phyloP scores from a whole-genome alignment of 92 coral and sea anemone species.

The Hydrozoanthus gracilis region DNA sequence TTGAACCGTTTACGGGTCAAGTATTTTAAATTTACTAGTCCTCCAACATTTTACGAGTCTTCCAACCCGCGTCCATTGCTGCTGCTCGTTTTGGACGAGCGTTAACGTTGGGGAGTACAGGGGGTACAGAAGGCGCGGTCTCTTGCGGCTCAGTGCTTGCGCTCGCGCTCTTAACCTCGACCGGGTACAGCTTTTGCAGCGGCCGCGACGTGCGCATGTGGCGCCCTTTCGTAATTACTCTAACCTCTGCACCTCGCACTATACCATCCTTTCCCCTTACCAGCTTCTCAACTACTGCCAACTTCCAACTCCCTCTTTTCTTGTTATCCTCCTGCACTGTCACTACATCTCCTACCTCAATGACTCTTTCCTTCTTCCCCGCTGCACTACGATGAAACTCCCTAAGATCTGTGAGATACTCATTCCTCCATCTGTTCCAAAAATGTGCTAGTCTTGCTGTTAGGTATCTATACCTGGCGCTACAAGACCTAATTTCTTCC shows the following conservation, averaged over 20 bases:
- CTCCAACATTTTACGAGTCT: too few relatives aligned
- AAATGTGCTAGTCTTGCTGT: conserved; percentile 44
- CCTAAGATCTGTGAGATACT: conserved; percentile 55
- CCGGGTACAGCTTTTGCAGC: too few relatives aligned
- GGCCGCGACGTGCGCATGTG: conserved; percentile 20
- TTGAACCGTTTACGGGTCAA: too few relatives aligned
- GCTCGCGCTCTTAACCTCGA: too few relatives aligned
- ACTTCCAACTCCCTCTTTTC: conserved; percentile 63
- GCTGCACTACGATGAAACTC: conserved; percentile 51
- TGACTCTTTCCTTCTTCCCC: conserved; percentile 5
- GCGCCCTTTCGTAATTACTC: conserved; percentile 27
- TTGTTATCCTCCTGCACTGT: too few relatives aligned
- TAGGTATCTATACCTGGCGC: conserved; percentile 40
- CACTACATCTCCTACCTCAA: conserved; percentile 65
- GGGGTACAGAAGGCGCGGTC: too few relatives aligned
- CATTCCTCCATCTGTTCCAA: too few relatives aligned
- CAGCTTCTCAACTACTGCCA: conserved; percentile 58
- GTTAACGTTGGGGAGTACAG: too few relatives aligned
- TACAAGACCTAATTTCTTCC: conserved; percentile 24
- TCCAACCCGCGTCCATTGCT: too few relatives aligned
- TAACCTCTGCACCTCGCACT: conserved; percentile 39
- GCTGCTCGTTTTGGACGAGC: too few relatives aligned
- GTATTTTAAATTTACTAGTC: too few relatives aligned
- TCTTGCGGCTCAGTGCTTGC: too few relatives aligned
- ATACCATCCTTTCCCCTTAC: conserved; percentile 45